Percentiles rank a stretch among this genome's conserved stretches.
phyloP scores from a whole-genome alignment of 2,797 vertebrate species.

The Agapornis canus region DNA sequence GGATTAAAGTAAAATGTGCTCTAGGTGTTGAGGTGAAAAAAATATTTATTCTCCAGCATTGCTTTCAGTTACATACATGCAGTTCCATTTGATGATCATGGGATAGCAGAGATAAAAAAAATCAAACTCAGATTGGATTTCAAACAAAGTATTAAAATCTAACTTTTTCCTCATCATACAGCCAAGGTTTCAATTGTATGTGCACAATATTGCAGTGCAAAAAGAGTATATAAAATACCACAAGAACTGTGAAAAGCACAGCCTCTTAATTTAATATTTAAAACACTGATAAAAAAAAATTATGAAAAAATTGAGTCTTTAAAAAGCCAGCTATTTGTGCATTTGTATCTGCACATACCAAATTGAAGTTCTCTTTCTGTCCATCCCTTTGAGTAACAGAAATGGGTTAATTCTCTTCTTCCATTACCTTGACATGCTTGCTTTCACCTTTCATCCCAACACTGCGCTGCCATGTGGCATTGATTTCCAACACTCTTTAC shows the following conservation, averaged over 20 bases:
- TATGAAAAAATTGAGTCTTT: background rate
- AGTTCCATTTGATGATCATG: background rate
- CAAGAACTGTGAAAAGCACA: background rate
- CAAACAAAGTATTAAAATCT: background rate
- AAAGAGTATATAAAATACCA: background rate
- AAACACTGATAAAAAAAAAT: background rate
- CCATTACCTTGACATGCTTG: background rate
- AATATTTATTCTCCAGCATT: background rate
- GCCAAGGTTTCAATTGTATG: background rate
- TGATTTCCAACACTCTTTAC: background rate
- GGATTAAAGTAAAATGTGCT: background rate
- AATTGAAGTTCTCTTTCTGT: background rate
- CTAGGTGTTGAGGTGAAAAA: background rate
- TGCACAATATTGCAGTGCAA: fast-evolving
- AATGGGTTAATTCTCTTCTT: background rate
- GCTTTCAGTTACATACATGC: background rate
- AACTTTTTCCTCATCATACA: background rate
- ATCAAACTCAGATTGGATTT: background rate
- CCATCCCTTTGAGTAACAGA: background rate
- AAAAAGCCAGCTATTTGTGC: background rate
- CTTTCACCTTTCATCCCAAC: background rate
- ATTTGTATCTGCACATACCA: background rate
- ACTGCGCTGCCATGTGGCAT: background rate
- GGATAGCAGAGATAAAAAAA: background rate
- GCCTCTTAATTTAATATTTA: background rate